Evolutionary conservation across 2,888 invertebrate species (phyloP).

Genomic region (Schizotus pectinicornis): DNA sequence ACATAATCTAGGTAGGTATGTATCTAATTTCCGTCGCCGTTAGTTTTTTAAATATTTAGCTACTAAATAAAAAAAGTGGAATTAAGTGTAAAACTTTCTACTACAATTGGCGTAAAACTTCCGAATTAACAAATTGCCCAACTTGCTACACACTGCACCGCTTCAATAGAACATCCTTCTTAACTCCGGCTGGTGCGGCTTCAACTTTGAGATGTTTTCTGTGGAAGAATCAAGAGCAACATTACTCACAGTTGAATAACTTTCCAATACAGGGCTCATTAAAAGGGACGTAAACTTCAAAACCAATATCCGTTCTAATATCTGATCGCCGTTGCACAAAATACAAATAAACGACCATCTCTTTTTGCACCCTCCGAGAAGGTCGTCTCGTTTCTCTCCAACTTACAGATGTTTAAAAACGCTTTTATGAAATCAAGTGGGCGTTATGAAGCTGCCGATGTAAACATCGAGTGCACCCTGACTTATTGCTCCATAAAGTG

Average conservation of each 20-base stretch:
- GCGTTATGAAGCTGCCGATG: slow-evolving; percentile 45
- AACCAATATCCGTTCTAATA: slow-evolving; percentile 47
- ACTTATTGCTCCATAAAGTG: slow-evolving; percentile 36
- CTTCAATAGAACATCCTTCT: slow-evolving; percentile 31
- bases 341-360: slow-evolving; percentile 40
- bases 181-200: slow-evolving; percentile 32
- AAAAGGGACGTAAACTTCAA: slow-evolving; percentile 53
- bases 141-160: slow-evolving; percentile 3
- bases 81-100: not conserved
- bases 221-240: slow-evolving; percentile 45
- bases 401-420: slow-evolving; percentile 46
- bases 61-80: not conserved
- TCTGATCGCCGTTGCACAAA: slow-evolving; percentile 45
- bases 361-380: slow-evolving; percentile 16
- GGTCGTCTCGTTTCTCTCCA: slow-evolving; percentile 27
- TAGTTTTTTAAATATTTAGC: not conserved
- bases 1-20: too few species aligned
- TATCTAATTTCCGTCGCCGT: slow-evolving; percentile 6
- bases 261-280: slow-evolving; percentile 53
- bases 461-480: slow-evolving; percentile 47
- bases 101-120: too few species aligned
- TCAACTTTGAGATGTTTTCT: slow-evolving; percentile 39
- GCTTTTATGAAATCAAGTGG: slow-evolving; percentile 46
- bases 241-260: slow-evolving; percentile 46
- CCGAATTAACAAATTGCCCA: slow-evolving; percentile 11